Conservation (phyloP, 2,888 invertebrate genomes). For the Lepidochrysops patricia region DNA sequence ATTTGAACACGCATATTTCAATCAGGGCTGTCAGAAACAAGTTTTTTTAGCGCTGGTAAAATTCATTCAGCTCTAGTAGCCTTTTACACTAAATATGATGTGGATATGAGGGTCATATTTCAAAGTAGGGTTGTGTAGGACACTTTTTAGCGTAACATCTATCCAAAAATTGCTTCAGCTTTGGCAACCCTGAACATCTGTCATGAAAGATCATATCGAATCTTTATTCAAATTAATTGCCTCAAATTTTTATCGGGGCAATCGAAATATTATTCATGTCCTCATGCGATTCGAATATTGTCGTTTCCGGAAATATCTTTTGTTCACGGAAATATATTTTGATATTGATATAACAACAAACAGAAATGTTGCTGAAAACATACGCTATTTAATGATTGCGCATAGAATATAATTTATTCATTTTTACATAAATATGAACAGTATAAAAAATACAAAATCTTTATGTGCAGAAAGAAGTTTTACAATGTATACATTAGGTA, state of each 20-base stretch:
- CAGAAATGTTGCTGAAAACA: no score
- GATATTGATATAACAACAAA: no score
- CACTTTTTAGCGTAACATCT: background rate
- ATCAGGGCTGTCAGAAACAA: background rate
- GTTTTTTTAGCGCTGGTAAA: background rate
- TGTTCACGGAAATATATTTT: background rate
- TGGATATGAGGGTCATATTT: conserved; percentile 19
- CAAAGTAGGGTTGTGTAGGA: background rate
- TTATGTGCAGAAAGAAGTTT: no score
- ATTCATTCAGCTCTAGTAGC: background rate
- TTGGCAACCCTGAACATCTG: background rate
- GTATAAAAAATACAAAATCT: no score
- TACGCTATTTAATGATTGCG: no score
- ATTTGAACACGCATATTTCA: conserved; percentile 19
- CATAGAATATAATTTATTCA: background rate
- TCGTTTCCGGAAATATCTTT: background rate
- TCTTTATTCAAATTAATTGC: conserved; percentile 11
- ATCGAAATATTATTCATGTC: background rate
- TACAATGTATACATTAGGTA: no score
- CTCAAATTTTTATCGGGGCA: background rate
- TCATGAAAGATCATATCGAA: conserved; percentile 5
- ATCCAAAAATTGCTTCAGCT: background rate
- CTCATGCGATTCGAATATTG: background rate
- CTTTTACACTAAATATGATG: conserved; percentile 14
- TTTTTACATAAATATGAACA: no score